Evolutionary conservation across 2,797 vertebrate genomes (phyloP), one percentile per base, ranked within the genome.

Genomic region (Bradypodion ventrale): DNA sequence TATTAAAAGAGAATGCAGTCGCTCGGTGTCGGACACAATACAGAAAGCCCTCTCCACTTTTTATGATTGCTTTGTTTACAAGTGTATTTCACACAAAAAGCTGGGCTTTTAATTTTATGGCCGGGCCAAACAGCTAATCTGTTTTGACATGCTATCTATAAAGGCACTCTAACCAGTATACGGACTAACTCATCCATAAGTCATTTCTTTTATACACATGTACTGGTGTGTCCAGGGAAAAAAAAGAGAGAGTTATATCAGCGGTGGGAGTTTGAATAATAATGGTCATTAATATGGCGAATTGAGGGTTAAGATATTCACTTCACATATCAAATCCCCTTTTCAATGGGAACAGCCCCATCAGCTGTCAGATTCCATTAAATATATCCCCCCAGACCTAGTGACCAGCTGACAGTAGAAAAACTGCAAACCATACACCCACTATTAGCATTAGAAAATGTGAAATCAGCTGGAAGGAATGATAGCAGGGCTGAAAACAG

Each of bases 371-470:
- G 97, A 97, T 97, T 97, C 97, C 97, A 99, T 99, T 99, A 99
- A 97, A 97, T 97, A 97, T 97, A 97, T 97, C 97, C 97, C n/a
- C 97, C 97, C 95, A 95, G 97, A 96, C 97, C 96, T 95, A 97
- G 97, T 96, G 97, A 96, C 97, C 98, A 98, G 98, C 97, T 98
- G 98, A 99, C 98, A 97, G 96, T 94, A 94, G 96, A 97, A 97
- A 97, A 97, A 97, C 97, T 95, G 96, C 94, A 97, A 96, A 96
- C 96, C 96, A 73, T 95, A 95, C 96, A 95, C 94, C 96, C 96
- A 94, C 96, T 96, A 99, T 99, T 98, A 98, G 97, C 98, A 99
- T 99, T 97, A 99, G 97, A 99, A 99, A 98, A 99, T 98, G 97
- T 97, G 97, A 98, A 97, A 98, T 99, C 98, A 97, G 97, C 97